phyloP scores from a whole-genome alignment of 2,888 invertebrate species.

The Boloria selene region DNA sequence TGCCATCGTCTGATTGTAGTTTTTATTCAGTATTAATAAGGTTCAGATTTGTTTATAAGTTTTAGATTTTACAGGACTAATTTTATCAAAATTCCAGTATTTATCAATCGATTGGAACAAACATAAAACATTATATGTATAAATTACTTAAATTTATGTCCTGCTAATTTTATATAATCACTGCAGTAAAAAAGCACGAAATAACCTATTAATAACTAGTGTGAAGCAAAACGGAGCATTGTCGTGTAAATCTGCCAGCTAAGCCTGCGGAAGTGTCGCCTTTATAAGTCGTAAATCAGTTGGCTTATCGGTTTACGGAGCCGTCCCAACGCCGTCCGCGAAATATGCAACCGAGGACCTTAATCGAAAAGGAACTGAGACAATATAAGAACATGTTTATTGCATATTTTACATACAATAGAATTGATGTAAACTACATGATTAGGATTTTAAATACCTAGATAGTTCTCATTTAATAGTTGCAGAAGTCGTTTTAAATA shows the following conservation, averaged over 20 bases:
- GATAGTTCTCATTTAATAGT: slow-evolving; percentile 8
- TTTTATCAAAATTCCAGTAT: no score
- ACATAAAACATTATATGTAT: no score
- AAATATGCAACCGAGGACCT: slow-evolving; percentile 63
- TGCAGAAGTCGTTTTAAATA: not conserved
- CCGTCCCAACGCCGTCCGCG: slow-evolving; percentile 54
- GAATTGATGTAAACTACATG: slow-evolving; percentile 36
- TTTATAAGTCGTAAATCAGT: slow-evolving; percentile 75
- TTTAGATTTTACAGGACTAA: no score
- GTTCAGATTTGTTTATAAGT: no score
- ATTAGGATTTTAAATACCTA: slow-evolving; percentile 32
- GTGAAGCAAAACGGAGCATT: slow-evolving; percentile 39
- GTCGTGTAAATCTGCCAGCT: slow-evolving; percentile 53
- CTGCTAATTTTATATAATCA: not conserved
- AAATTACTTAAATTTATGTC: no score
- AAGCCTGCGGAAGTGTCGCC: slow-evolving; percentile 70
- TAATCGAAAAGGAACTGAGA: slow-evolving; percentile 40
- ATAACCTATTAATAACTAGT: slow-evolving; percentile 42
- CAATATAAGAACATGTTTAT: slow-evolving; percentile 38
- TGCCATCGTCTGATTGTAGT: no score
- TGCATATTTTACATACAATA: slow-evolving; percentile 41
- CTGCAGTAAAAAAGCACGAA: slow-evolving; percentile 26
- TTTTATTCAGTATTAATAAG: no score
- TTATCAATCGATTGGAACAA: no score
- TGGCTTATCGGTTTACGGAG: slow-evolving; percentile 69